Base-by-base conservation (phyloP, 1,140 invertebrate genomes). In the Scaptodrosophila lebanonensis region DNA sequence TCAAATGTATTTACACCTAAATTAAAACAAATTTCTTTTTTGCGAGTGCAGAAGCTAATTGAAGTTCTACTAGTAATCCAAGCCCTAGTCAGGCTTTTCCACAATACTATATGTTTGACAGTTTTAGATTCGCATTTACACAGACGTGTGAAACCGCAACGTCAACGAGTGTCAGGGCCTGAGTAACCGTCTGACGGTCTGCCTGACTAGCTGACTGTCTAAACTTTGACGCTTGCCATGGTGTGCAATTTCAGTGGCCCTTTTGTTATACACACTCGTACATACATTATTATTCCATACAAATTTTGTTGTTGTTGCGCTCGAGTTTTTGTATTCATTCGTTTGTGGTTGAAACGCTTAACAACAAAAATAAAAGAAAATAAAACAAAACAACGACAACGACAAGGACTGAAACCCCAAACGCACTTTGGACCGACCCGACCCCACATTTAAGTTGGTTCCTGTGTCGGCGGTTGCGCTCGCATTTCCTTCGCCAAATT, bases 61-160 rank as follows among this genome's bases (percentile, higher is more conserved):
- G n/a, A n/a, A 13, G 15, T 8, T 27, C 22, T 17, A 15, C 27
- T 18, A 36, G 47, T 49, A 42, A 62, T 47, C 44, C 44, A 50
- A 50, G 39, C 44, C 32, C n/a, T n/a, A n/a, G n/a, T n/a, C n/a
- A n/a, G n/a, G n/a, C n/a, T n/a, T 13, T n/a, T 17, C 11, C 11
- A 8, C 13, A 18, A 33, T 27, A 11, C 9, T n/a, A 8, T 25
- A 3, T 20, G 32, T 39, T 43, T 48, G 53, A 29, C 44, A 27
- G 48, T 63, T 71, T 79, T 71, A 58, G 45, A 72, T 32, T 43
- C 8, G 22, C 22, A 4, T n/a, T n/a, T n/a, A n/a, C 39, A 54
- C 47, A 70, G 67, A 82, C 61, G 75, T 82, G 75, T 82, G 76
- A 82, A 82, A 82, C 75, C 75, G 69, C 75, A 82, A 79, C 62